Conservation (phyloP, 2,797 vertebrate species). For the Acropternis orthonyx region DNA sequence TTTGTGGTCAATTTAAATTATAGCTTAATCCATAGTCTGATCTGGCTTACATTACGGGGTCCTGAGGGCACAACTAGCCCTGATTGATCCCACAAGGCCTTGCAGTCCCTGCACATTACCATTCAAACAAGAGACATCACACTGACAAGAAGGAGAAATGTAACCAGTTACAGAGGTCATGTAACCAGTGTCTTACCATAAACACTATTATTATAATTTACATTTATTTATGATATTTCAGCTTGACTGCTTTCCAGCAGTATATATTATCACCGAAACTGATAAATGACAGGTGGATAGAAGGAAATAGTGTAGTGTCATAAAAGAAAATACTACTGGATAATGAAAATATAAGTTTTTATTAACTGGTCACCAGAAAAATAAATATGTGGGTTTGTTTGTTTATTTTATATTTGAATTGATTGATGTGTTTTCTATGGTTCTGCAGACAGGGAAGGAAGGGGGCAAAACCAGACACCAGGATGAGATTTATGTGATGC, state of each 20-base stretch:
- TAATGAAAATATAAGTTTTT: not conserved
- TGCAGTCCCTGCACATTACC: rapidly evolving
- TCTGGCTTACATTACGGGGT: not conserved
- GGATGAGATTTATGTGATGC: not conserved
- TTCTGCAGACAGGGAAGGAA: not conserved
- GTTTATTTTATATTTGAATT: not conserved
- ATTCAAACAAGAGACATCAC: not conserved
- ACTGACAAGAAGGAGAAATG: not conserved
- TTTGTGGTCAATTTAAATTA: not conserved
- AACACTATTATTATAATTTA: not conserved
- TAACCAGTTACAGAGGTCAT: not conserved
- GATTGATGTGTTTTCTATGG: not conserved
- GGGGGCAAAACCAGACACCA: not conserved
- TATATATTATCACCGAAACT: not conserved
- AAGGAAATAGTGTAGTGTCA: not conserved
- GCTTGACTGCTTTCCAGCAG: not conserved
- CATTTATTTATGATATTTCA: not conserved
- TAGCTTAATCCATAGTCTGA: not conserved
- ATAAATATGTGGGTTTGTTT: not conserved
- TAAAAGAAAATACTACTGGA: not conserved
- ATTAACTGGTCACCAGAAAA: not conserved
- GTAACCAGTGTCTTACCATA: not conserved
- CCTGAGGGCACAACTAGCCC: not conserved
- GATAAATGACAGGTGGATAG: not conserved
- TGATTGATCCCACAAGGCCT: not conserved